phyloP scores from a whole-genome alignment of 2,888 invertebrate species.

The Metalampra italica region DNA sequence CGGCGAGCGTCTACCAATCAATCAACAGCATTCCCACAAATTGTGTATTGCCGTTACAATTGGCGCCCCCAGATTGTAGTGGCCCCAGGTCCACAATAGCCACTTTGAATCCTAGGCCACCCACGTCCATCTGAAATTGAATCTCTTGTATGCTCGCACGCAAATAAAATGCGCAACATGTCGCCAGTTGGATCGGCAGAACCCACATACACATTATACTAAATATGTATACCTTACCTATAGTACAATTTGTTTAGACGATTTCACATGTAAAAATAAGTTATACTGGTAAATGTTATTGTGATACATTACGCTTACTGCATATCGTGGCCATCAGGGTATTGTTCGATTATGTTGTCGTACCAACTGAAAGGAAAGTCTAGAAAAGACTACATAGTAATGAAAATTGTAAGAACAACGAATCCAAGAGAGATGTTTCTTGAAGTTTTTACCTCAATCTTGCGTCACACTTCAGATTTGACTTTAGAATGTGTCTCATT shows the following conservation, averaged over 20 bases:
- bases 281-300: background rate
- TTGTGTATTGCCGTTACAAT: background rate
- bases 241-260: conserved; percentile 2
- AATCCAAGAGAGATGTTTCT: no score
- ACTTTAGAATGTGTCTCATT: no score
- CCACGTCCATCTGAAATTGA: conserved; percentile 32
- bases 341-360: background rate
- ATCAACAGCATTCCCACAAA: no score
- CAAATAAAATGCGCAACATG: conserved; percentile 33
- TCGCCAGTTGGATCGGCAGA: conserved; percentile 9
- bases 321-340: background rate
- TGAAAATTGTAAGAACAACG: background rate
- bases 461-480: no score
- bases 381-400: background rate
- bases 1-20: no score
- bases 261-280: background rate
- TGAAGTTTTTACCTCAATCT: no score
- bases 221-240: background rate
- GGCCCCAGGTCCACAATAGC: background rate
- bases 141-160: conserved; percentile 26
- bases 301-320: background rate
- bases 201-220: background rate
- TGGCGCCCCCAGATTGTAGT: background rate
- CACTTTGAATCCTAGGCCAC: background rate
- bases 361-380: background rate